Conservation (phyloP, 2,113 vertebrate genomes). For the Pangasianodon hypophthalmus region DNA sequence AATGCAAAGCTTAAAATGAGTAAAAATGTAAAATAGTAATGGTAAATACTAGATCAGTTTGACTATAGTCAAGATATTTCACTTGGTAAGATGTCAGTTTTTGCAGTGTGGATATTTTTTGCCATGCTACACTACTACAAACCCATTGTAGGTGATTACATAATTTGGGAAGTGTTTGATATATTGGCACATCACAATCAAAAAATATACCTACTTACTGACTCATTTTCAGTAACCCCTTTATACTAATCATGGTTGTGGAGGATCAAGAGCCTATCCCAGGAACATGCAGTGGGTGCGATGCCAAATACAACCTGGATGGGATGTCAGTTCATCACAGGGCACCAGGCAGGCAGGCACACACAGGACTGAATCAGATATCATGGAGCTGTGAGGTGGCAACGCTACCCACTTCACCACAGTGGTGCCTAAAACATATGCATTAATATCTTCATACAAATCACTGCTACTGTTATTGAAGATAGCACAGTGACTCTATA, state of each 20-base stretch:
- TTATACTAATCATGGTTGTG: not conserved
- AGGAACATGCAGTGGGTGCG: not conserved
- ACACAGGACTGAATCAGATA: not conserved
- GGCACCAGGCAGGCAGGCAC: not conserved
- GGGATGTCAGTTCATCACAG: not conserved
- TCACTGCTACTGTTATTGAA: not conserved
- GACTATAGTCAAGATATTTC: not conserved
- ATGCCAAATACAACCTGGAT: not conserved
- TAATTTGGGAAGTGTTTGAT: not conserved
- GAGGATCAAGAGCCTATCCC: not conserved
- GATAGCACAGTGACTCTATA: not conserved
- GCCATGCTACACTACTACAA: not conserved
- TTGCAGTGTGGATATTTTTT: not conserved
- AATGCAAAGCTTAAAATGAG: not conserved
- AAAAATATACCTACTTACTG: not conserved
- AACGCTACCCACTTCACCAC: not conserved
- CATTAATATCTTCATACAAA: not conserved
- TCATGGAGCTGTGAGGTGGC: not conserved
- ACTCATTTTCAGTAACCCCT: not conserved
- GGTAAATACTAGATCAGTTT: not conserved
- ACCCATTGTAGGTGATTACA: not conserved
- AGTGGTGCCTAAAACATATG: not conserved
- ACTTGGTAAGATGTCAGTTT: not conserved
- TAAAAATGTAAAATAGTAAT: not conserved
- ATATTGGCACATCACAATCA: not conserved